Evolutionary conservation across 2,888 invertebrate species (phyloP).

Genomic region (Pyrgus malvae): DNA sequence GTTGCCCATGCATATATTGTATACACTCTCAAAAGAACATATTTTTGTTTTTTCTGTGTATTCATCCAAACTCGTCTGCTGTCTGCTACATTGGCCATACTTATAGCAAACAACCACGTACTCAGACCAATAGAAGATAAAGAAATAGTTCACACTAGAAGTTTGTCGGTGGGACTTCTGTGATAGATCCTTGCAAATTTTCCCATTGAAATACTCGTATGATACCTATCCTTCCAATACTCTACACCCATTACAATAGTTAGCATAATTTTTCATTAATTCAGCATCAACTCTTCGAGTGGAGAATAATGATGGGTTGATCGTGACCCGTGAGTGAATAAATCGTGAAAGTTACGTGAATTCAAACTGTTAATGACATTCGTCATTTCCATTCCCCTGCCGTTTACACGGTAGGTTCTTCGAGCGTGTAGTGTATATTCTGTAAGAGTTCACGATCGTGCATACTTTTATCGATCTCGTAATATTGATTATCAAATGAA

Average conservation of each 20-base stretch:
- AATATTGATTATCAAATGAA: no score
- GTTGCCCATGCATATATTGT: no score
- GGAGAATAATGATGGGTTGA: conserved; percentile 28
- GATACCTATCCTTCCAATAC: neutral
- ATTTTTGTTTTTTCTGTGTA: no score
- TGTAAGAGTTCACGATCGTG: neutral
- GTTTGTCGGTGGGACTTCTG: no score
- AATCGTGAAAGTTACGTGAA: conserved; percentile 30
- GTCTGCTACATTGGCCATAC: no score
- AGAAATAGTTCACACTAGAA: no score
- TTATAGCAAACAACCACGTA: no score
- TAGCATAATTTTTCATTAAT: conserved; percentile 17
- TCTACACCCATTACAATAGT: neutral
- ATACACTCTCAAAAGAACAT: no score
- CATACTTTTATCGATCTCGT: neutral
- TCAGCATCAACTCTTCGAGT: conserved; percentile 24
- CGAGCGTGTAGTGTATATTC: neutral
- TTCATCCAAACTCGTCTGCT: no score
- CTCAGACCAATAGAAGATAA: no score
- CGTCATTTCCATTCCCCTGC: neutral
- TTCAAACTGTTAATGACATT: neutral
- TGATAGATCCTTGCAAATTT: no score
- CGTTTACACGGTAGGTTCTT: neutral
- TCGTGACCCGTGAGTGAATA: conserved; percentile 31
- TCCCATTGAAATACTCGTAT: no score